phyloP scores from a whole-genome alignment of 1,140 invertebrate species.

The Drosophila neocordata region DNA sequence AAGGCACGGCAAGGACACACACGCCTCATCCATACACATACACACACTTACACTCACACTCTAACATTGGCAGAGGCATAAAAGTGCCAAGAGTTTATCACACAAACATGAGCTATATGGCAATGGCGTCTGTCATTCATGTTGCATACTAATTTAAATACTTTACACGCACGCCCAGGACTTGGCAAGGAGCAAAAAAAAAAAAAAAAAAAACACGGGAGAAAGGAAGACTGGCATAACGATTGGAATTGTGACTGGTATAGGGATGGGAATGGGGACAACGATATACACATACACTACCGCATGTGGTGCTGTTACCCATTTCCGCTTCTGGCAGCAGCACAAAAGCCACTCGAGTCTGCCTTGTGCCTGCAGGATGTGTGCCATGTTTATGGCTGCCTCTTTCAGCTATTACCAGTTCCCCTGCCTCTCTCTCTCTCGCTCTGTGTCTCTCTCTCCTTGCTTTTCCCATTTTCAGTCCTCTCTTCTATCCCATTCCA shows the following conservation, averaged over 20 bases:
- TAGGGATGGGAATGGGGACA: neutral
- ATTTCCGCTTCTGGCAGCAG: slow-evolving; percentile 76
- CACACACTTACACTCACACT: neutral
- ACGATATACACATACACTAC: slow-evolving; percentile 25
- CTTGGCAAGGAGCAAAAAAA: slow-evolving; percentile 12
- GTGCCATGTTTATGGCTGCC: slow-evolving; percentile 72
- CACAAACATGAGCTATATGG: slow-evolving; percentile 61
- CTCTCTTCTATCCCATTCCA: neutral
- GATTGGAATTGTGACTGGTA: slow-evolving; percentile 1
- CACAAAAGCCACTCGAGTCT: slow-evolving; percentile 70
- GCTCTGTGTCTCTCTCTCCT: neutral
- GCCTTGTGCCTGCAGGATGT: slow-evolving; percentile 71
- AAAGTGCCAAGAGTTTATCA: slow-evolving; percentile 59
- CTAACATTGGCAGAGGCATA: neutral
- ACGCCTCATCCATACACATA: slow-evolving; percentile 21
- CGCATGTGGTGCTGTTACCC: slow-evolving; percentile 70
- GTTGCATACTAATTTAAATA: slow-evolving; percentile 81
- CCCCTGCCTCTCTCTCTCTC: slow-evolving; percentile 3
- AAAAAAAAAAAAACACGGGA: too few species aligned
- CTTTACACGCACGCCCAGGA: slow-evolving; percentile 54
- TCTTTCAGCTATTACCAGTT: slow-evolving; percentile 3
- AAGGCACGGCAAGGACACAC: slow-evolving; percentile 57
- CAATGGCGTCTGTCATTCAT: slow-evolving; percentile 75
- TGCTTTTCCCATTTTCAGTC: slow-evolving; percentile 26
- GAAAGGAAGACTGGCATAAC: neutral